Base-by-base conservation (phyloP, 2,113 vertebrate species). In the Chelonoidis abingdonii region DNA sequence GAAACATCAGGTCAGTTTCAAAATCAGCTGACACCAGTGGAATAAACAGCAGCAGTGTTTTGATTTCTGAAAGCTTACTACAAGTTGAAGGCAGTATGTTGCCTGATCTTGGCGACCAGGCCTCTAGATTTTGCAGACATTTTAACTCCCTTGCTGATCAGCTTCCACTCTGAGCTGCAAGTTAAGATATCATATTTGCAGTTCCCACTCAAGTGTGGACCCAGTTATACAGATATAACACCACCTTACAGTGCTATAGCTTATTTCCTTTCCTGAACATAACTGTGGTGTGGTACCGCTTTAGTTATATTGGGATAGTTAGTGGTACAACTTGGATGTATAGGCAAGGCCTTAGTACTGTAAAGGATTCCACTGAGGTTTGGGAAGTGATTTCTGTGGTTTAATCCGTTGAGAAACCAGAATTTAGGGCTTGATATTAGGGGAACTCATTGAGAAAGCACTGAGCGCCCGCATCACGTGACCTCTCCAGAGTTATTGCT, bases 381-480 rank as follows among this genome's bases (percentile, higher is more conserved):
- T 6, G 69, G 62, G 80, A 83, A 38, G 22, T 3, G 47, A 82
- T 24, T 65, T 62, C n/a, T 81, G 78, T 69, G 27, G 49, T 24
- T 86, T 88, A 53, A 84, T 8, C 76, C 62, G 35, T 35, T n/a
- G 17, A 87, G 56, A 27, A 84, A 62, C 12, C 80, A 76, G 25
- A 80, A 89, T 88, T 11, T 49, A 49, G 75, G 8, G 54, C 52
- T 0, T 0, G 0, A 24, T 1, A 2, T 41, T 5, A 49, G 17
- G 13, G 52, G 22, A 89, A 93, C 84, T 21, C 3, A 52, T 31
- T 35, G 52, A 41, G 47, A n/a, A 78, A 81, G 84, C 27, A 27
- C 24, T 0, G 0, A 29, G 24, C 22, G n/a, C 31, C 62, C 9
- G 16, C 24, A 9, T 49, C 4, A 29, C 4, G 3, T 10, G 24